These are phyloP conservation scores for Ormyrus nitidulus DNA, from an alignment of 2,888 invertebrate genomes.

Conservation along the genomic window DNA sequence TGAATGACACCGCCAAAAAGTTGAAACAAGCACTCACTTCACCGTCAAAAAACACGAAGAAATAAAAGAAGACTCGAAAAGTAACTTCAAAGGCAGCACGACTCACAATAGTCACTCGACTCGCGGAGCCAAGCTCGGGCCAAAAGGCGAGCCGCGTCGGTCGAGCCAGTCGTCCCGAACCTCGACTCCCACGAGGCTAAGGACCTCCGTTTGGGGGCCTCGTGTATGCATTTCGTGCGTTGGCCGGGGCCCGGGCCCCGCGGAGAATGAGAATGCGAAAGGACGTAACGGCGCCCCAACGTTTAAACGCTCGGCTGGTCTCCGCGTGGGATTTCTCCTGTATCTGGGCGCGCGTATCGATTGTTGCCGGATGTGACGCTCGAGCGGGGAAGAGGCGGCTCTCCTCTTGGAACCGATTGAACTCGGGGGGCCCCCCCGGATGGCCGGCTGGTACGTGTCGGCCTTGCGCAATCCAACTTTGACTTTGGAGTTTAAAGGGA, in stretches of 20 bases:
- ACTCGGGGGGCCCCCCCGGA: too few species aligned
- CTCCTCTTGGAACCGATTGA: neutral
- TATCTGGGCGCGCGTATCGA: neutral
- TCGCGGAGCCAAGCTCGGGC: neutral
- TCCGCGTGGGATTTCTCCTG: neutral
- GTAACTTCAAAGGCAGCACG: neutral
- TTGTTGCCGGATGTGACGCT: constrained; percentile 15
- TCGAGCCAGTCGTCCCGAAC: constrained; percentile 18
- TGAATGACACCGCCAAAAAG: neutral
- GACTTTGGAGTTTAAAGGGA: neutral
- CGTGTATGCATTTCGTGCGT: constrained; percentile 15
- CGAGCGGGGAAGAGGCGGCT: neutral
- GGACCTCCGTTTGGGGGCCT: neutral
- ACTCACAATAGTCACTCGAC: neutral
- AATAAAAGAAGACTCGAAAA: neutral
- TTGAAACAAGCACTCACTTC: neutral
- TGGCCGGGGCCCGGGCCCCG: neutral
- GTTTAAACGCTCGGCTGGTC: neutral
- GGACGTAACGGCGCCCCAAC: constrained; percentile 4
- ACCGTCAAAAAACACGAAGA: neutral
- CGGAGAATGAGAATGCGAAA: constrained; percentile 28
- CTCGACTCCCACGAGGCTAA: constrained; percentile 33
- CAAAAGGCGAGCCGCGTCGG: neutral
- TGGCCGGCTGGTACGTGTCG: neutral
- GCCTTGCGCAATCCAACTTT: neutral